Percentiles rank a stretch among this genome's conserved stretches.
These are phyloP conservation scores for Ichneumon xanthorius DNA, from an alignment of 2,888 invertebrate genomes.

Conservation along the genomic window DNA sequence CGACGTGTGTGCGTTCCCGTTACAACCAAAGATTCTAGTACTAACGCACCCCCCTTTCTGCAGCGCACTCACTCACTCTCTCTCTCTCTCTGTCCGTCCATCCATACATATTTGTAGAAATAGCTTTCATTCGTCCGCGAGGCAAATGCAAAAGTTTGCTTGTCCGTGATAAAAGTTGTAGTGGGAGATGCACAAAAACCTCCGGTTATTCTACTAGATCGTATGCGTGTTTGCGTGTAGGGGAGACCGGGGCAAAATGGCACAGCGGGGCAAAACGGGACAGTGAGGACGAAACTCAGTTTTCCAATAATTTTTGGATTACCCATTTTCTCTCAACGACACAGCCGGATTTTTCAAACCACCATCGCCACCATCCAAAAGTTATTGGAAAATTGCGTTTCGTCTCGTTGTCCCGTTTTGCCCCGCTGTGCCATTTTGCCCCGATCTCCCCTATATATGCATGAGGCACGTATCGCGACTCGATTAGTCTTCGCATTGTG, in stretches of 20 bases:
- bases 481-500: slow-evolving; percentile 80
- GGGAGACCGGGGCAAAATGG: no score
- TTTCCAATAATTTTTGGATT: no score
- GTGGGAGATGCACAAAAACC: neutral
- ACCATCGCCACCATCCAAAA: no score
- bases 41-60: neutral
- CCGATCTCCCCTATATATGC: neutral
- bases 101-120: slow-evolving; percentile 27
- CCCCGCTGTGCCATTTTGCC: no score
- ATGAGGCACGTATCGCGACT: slow-evolving; percentile 70
- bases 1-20: slow-evolving; percentile 18
- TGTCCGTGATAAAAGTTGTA: neutral
- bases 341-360: no score
- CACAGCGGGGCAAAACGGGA: no score
- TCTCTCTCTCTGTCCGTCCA: neutral
- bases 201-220: neutral
- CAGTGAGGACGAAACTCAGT: no score
- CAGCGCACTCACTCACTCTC: neutral
- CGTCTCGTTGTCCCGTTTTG: no score
- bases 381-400: no score
- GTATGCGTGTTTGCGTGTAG: neutral
- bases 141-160: neutral
- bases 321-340: no score
- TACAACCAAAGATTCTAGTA: neutral
- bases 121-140: neutral